Evolutionary conservation across 1,140 invertebrate genomes (phyloP).

Genomic region (Rhagoletis pomonella): DNA sequence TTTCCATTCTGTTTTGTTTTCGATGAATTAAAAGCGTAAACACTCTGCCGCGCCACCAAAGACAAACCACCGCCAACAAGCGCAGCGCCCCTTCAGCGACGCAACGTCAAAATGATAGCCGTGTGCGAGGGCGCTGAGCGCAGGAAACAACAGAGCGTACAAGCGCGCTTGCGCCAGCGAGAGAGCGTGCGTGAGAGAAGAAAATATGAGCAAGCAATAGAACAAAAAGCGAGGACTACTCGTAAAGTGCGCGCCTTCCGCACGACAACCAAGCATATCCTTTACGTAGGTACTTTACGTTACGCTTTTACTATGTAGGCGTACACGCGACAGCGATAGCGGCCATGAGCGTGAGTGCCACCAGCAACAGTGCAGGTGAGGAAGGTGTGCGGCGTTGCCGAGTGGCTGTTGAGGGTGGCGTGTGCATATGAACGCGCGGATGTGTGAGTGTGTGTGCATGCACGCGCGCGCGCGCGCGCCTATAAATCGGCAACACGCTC

Average conservation of each 20-base stretch:
- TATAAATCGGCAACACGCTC: slow-evolving; percentile 29
- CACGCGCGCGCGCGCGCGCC: neutral
- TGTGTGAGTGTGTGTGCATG: no score
- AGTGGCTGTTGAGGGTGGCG: neutral
- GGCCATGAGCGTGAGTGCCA: slow-evolving; percentile 17
- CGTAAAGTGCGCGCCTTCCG: neutral
- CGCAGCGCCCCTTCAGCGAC: no score
- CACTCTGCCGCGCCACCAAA: neutral
- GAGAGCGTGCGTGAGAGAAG: neutral
- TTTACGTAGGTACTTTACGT: slow-evolving; percentile 27
- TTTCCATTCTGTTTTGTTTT: slow-evolving; percentile 52
- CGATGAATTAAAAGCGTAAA: slow-evolving; percentile 51
- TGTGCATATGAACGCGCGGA: neutral
- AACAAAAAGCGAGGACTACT: neutral
- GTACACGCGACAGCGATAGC: neutral
- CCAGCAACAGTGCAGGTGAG: neutral
- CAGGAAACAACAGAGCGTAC: neutral
- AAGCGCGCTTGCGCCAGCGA: neutral
- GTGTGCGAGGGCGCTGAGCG: neutral
- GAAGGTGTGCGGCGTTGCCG: slow-evolving; percentile 13
- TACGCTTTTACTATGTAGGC: slow-evolving; percentile 47
- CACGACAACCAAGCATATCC: neutral
- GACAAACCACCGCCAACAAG: neutral
- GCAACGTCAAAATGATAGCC: neutral
- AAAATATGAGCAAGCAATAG: neutral